Evolutionary conservation across 2,888 invertebrate species (phyloP).

Genomic region (Cordylochernes scorpioides): DNA sequence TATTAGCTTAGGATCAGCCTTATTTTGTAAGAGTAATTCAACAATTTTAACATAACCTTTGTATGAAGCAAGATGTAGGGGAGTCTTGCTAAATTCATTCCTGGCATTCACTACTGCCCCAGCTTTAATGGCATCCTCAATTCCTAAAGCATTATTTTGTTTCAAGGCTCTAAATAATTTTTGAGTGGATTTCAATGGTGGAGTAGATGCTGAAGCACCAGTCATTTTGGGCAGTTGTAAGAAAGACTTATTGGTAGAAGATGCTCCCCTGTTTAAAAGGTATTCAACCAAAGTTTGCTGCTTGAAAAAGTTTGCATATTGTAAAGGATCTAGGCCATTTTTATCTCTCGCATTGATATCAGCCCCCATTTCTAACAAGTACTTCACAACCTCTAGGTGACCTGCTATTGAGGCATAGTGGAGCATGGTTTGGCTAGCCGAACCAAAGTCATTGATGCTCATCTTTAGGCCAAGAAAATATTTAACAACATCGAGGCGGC

Average conservation of each 20-base stretch:
- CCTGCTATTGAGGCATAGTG: conserved; percentile 1
- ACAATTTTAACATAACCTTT: conserved; percentile 3
- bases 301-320: conserved; percentile 1
- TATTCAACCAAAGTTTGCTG: conserved; percentile 1
- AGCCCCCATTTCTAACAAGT: conserved; percentile 2
- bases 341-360: too few species aligned
- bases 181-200: too few species aligned
- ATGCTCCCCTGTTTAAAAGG: conserved; percentile 3
- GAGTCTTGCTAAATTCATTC: too few species aligned
- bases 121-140: not conserved
- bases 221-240: too few species aligned
- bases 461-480: not conserved
- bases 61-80: conserved; percentile 5
- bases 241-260: not conserved
- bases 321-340: not conserved
- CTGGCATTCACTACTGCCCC: conserved; percentile 5
- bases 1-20: conserved; percentile 3
- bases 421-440: too few species aligned
- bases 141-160: not conserved
- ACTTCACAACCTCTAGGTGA: conserved; percentile 2
- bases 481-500: too few species aligned
- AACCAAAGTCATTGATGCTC: not conserved
- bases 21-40: conserved; percentile 1
- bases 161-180: too few species aligned
- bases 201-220: too few species aligned